Conservation (phyloP, 2,888 invertebrate genomes). For the Napeogenes sylphis region DNA sequence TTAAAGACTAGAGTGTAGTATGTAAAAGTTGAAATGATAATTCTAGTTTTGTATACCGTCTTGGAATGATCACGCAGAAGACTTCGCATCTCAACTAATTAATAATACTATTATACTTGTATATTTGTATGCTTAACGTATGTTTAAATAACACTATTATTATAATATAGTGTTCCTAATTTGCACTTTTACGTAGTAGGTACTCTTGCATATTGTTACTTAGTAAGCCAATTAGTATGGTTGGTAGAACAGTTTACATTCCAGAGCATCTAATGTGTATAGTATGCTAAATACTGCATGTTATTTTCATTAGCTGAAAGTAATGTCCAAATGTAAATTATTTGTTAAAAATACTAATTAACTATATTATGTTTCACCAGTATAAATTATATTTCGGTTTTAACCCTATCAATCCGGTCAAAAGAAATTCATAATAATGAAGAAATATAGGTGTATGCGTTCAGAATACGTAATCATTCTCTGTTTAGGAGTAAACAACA, state of each 20-base stretch:
- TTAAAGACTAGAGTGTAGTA: too few species aligned
- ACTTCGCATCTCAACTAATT: too few species aligned
- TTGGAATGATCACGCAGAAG: too few species aligned
- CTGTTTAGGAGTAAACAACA: conserved; percentile 30
- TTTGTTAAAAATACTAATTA: conserved; percentile 5
- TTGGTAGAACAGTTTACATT: conserved; percentile 20
- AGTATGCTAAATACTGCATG: conserved; percentile 17
- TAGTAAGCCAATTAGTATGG: conserved; percentile 19
- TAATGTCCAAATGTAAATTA: conserved; percentile 14
- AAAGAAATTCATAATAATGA: conserved; percentile 25
- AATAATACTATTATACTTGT: too few species aligned
- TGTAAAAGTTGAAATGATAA: too few species aligned
- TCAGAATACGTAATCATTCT: conserved; percentile 29
- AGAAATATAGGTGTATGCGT: conserved; percentile 22
- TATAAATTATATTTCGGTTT: not conserved
- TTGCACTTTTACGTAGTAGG: not conserved
- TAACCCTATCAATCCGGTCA: conserved; percentile 9
- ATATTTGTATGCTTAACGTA: too few species aligned
- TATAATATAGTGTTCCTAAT: not conserved
- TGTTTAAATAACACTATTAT: not conserved
- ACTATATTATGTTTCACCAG: not conserved
- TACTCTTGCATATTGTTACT: conserved; percentile 15
- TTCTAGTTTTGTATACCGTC: too few species aligned
- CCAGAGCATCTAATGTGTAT: conserved; percentile 16
- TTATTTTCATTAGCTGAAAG: conserved; percentile 15